These are phyloP conservation scores for Oreochromis spilurus DNA, from an alignment of 2,113 vertebrate species.

Conservation along the genomic window DNA sequence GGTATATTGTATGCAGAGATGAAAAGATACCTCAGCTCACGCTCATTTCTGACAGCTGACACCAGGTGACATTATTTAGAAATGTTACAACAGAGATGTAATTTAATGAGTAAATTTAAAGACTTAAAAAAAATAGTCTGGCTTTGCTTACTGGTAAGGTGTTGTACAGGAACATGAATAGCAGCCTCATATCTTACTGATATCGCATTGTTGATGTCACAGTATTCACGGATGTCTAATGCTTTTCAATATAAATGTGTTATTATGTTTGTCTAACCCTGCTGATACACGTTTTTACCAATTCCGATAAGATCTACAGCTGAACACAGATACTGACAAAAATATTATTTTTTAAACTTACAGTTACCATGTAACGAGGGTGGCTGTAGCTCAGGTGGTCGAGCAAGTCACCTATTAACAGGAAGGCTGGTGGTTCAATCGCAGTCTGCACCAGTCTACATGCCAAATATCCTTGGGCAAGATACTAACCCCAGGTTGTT, in stretches of 20 bases:
- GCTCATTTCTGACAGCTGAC: not conserved
- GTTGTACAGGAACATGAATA: not conserved
- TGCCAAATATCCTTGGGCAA: not conserved
- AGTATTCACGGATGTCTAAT: not conserved
- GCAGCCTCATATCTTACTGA: not conserved
- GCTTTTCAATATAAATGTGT: not conserved
- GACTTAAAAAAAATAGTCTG: not conserved
- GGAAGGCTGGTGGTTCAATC: not conserved
- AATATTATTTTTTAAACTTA: not conserved
- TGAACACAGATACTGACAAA: not conserved
- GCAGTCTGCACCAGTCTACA: not conserved
- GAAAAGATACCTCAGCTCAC: not conserved
- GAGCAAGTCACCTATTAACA: no score
- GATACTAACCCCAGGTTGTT: not conserved
- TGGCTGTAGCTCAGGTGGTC: not conserved
- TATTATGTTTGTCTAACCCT: not conserved
- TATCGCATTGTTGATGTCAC: not conserved
- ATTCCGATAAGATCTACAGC: not conserved
- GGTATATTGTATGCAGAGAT: not conserved
- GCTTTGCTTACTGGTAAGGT: not conserved
- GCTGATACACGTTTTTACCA: not conserved
- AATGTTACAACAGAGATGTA: not conserved
- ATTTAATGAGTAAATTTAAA: not conserved
- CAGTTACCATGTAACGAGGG: not conserved
- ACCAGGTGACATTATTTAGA: not conserved